A percentile compares a stretch with the other conserved stretches of the same genome.
phyloP scores from a whole-genome alignment of 1,140 invertebrate genomes.

The Ostrea denselamellosa region DNA sequence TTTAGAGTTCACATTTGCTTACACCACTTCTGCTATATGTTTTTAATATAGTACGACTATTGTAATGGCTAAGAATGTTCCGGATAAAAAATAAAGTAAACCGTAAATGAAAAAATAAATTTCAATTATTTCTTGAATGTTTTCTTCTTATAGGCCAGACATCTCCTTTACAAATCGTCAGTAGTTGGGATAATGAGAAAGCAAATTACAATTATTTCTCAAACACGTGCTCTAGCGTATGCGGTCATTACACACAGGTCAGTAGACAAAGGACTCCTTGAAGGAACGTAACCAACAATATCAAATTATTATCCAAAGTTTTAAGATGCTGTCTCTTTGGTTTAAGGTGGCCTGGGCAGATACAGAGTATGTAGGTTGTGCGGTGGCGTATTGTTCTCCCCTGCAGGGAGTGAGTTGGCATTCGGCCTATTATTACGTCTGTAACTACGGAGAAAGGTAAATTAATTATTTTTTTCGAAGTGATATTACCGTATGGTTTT shows the following conservation, averaged over 20 bases:
- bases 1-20: too few relatives aligned
- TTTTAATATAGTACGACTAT: too few relatives aligned
- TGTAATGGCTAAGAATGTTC: too few relatives aligned
- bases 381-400: neutral
- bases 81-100: too few relatives aligned
- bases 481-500: too few relatives aligned
- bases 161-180: too few relatives aligned
- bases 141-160: too few relatives aligned
- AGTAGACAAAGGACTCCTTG: neutral
- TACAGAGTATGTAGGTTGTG: slow-evolving; percentile 3
- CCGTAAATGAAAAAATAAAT: too few relatives aligned
- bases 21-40: too few relatives aligned
- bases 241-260: neutral
- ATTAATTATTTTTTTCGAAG: neutral
- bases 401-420: neutral
- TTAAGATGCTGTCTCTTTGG: too few relatives aligned
- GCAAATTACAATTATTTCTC: neutral
- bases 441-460: slow-evolving; percentile 4
- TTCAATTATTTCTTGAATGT: too few relatives aligned
- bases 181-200: neutral
- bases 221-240: neutral
- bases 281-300: neutral
- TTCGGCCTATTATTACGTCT: neutral
- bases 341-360: neutral
- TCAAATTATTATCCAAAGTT: neutral